Percentiles rank a stretch among this genome's conserved stretches.
These are phyloP conservation scores for Zootermopsis nevadensis DNA, from an alignment of 2,888 invertebrate species.

Conservation along the genomic window DNA sequence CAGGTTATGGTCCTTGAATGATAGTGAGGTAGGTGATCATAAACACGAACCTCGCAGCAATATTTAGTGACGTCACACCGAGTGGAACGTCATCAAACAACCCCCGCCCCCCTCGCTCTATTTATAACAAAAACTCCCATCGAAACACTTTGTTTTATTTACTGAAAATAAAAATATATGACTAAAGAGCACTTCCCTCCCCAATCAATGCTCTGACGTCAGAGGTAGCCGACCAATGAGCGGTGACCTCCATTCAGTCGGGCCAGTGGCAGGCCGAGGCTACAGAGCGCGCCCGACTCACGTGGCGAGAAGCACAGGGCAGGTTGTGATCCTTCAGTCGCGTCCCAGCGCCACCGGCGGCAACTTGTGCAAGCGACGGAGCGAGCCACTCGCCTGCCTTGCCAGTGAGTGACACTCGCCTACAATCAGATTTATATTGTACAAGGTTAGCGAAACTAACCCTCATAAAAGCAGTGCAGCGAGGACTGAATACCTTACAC, in stretches of 20 bases:
- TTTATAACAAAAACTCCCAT: background rate
- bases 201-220: conserved; percentile 33
- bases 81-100: background rate
- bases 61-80: background rate
- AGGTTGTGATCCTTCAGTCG: background rate
- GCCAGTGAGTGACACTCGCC: too few species aligned
- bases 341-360: background rate
- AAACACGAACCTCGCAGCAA: background rate
- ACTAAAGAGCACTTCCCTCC: background rate
- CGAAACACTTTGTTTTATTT: conserved; percentile 27
- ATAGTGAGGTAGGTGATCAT: background rate
- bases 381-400: too few species aligned
- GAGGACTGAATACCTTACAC: too few species aligned
- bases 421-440: too few species aligned
- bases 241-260: background rate
- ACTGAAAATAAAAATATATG: conserved; percentile 14
- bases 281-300: background rate
- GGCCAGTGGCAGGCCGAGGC: background rate
- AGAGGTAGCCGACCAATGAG: conserved; percentile 6
- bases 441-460: too few species aligned
- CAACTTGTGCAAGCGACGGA: background rate
- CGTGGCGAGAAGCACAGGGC: background rate
- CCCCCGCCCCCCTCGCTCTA: background rate
- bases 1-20: background rate
- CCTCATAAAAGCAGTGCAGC: too few species aligned